These are phyloP conservation scores for Thamnaconus septentrionalis DNA, from an alignment of 2,113 vertebrate species.

Conservation along the genomic window DNA sequence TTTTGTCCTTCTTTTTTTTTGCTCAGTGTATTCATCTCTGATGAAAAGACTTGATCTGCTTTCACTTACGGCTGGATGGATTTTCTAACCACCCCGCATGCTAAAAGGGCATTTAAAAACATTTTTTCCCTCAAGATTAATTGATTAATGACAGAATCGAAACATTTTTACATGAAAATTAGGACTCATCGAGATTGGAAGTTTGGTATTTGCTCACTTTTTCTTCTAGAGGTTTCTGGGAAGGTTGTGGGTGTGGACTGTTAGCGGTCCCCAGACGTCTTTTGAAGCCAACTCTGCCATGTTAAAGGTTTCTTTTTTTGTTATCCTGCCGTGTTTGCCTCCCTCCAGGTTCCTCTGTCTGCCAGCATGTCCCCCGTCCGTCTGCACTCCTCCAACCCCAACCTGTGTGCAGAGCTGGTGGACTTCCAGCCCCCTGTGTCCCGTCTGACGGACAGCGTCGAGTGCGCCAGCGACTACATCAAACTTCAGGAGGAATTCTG, in stretches of 20 bases:
- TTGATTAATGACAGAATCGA: no score
- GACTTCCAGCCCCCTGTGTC: constrained; percentile 88
- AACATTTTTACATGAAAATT: no score
- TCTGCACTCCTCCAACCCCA: constrained; percentile 97
- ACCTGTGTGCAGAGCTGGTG: constrained; percentile 90
- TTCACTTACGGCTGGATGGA: constrained; percentile 6
- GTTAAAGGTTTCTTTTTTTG: not conserved
- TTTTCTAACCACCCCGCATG: constrained; percentile 1
- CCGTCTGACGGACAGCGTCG: constrained; percentile 84
- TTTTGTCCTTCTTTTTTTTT: constrained; percentile 16
- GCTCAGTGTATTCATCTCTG: constrained; percentile 5
- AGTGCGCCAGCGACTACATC: constrained; percentile 89
- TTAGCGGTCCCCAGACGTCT: no score
- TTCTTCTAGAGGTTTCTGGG: no score
- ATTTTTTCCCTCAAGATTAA: no score
- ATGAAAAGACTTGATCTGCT: constrained; percentile 11
- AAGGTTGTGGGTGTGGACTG: no score
- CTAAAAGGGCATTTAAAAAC: not conserved
- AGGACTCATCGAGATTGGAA: no score
- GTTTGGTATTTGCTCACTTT: no score
- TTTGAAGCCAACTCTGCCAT: no score
- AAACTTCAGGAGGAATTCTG: constrained; percentile 99
- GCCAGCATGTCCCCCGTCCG: constrained; percentile 91
- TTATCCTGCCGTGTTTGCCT: constrained; percentile 14
- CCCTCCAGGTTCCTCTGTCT: constrained; percentile 88